Conservation (phyloP, 2,797 vertebrate genomes). For the Peromyscus attwateri region DNA sequence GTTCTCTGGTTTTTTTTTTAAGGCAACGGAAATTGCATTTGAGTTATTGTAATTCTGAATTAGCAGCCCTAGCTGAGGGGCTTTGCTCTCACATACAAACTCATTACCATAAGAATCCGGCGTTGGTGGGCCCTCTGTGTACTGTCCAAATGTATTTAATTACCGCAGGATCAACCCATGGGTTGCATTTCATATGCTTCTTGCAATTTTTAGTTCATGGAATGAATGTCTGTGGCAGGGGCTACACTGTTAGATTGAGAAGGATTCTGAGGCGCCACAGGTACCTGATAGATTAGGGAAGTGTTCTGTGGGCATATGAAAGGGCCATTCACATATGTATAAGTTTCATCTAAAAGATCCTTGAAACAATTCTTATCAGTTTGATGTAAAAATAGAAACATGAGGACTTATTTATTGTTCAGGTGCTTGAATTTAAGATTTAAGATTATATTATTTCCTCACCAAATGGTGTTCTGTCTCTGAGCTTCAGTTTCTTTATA, state of each 20-base stretch:
- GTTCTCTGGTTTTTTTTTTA: conserved; percentile 6
- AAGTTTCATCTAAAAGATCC: not conserved
- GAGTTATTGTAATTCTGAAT: conserved; percentile 17
- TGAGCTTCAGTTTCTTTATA: conserved; percentile 35
- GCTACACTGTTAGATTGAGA: not conserved
- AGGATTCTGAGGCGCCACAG: not conserved
- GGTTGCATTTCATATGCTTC: conserved; percentile 13
- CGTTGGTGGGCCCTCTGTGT: not conserved
- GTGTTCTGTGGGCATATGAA: not conserved
- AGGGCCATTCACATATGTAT: not conserved
- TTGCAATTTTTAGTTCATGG: conserved; percentile 3
- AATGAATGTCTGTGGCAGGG: not conserved
- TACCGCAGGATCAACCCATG: not conserved
- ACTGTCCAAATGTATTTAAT: conserved; percentile 26
- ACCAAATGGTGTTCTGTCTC: not conserved
- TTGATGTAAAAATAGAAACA: conserved; percentile 11
- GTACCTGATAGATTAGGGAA: not conserved
- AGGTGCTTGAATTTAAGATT: conserved; percentile 47
- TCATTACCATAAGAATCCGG: conserved; percentile 13
- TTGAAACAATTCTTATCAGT: not conserved
- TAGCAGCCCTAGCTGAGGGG: not conserved
- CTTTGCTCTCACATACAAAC: not conserved
- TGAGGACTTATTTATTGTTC: not conserved
- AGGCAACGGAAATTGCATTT: conserved; percentile 5
- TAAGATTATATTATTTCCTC: not conserved